Evolutionary conservation across 2,797 vertebrate species (phyloP).

Genomic region (Poecilia wingei): DNA sequence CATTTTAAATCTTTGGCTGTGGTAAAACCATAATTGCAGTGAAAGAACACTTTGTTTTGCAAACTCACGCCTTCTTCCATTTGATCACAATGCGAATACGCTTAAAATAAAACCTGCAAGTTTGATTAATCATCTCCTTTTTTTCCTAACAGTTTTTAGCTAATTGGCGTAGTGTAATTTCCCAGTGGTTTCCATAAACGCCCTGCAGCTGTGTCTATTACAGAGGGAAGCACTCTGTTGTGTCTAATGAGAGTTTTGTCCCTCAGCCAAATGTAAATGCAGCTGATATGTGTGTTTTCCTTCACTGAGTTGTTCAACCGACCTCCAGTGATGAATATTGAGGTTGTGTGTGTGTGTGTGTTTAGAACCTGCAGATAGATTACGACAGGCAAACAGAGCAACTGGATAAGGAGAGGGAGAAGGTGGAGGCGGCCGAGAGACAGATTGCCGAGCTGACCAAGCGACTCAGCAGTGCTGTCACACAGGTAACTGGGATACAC

Average conservation of each 20-base stretch:
- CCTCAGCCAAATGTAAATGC: constrained; percentile 39
- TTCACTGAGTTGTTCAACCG: constrained; percentile 36
- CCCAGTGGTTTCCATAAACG: constrained; percentile 52
- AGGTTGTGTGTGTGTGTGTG: constrained; percentile 28
- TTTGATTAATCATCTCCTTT: constrained; percentile 23
- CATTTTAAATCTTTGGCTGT: background rate
- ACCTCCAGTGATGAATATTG: constrained; percentile 39
- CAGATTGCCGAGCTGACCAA: constrained; percentile 88
- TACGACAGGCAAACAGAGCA: constrained; percentile 92
- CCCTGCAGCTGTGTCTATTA: constrained; percentile 56
- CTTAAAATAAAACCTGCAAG: constrained; percentile 9
- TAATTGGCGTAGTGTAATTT: constrained; percentile 35
- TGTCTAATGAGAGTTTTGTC: constrained; percentile 68
- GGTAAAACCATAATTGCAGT: background rate
- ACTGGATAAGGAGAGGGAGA: constrained; percentile 89
- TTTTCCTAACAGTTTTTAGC: constrained; percentile 12
- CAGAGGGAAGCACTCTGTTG: constrained; percentile 57
- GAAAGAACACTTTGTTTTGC: background rate
- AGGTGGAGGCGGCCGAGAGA: constrained; percentile 83
- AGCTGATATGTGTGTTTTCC: constrained; percentile 58
- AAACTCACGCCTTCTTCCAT: background rate
- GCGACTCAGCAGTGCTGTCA: constrained; percentile 83
- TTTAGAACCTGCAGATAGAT: constrained; percentile 91
- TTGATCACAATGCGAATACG: background rate
- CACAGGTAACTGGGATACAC: constrained; percentile 83